Evolutionary conservation across 2,888 invertebrate genomes (phyloP), one percentile per base, ranked within the genome.

Genomic region (Liopterus haemorrhoidalis): DNA sequence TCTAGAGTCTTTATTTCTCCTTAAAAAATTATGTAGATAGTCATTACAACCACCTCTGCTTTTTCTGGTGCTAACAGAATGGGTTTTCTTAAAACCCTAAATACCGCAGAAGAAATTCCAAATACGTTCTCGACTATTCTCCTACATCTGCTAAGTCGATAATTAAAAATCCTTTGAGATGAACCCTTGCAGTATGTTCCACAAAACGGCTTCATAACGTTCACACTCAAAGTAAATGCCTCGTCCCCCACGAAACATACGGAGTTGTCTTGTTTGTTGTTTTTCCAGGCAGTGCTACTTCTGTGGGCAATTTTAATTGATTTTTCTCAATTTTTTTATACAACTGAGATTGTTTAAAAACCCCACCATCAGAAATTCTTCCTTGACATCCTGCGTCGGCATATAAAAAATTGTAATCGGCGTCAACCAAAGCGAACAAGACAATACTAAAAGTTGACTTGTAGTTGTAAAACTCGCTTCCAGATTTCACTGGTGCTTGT

Each of bases 351-450:
- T 54, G 51, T 31, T 50, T 40, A 12, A 59, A 59, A 15, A 61
- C 52, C 12, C 59, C 62, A 22, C 60, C 58, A 50, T 66, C 63
- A 22, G 54, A 59, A 33, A 60, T 56, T 44, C 57, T 41, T 8
- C 64, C 61, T 50, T 61, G 59, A 19, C 54, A 51, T 6, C 64
- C 64, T 32, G 61, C 52, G 50, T 63, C 59, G 5, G 64, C 59
- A 49, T 53, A 60, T 5, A 57, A 49, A 52, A 64, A 64, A n/a
- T 59, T 59, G 46, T 65, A 67, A 47, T 67, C 52, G 12, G 63
- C 63, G 55, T 68, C 64, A 5, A 60, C 65, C 37, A 64, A 27
- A 22, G 60, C 64, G 37, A 66, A 51, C 31, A 69, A 49, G 2
- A 68, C 63, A 28, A 64, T 57, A 49, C 61, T 64, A 46, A 59